Base-by-base conservation (phyloP, 2,113 vertebrate species). In the Eonycteris spelaea region DNA sequence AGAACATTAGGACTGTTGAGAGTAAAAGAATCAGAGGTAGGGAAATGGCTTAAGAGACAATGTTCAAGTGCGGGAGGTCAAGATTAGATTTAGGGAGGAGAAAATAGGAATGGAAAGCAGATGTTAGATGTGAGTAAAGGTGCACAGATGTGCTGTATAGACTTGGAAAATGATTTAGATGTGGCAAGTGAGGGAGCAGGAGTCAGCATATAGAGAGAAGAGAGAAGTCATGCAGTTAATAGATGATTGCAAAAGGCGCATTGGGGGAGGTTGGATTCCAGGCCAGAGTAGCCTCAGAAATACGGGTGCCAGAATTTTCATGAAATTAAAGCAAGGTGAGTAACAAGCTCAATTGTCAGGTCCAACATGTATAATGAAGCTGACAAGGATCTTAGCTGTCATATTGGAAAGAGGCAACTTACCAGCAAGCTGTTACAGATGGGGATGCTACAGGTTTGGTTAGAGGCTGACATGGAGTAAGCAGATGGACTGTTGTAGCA, bases 321-420 rank as follows among this genome's bases (percentile, higher is more conserved):
- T 35, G 30, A 63, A 40, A 96, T 83, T 83, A 86, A 95, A 92
- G 28, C 38, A 96, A 94, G 53, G 38, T 61, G 28, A 88, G 22
- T 61, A 80, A 43, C 86, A 93, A 93, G 57, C 48, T 30, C 51
- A 67, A 71, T 6, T 43, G 10, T 95, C 35, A 94, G 30, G 57
- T 88, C n/a, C 28, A 68, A 35, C 65, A 79, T 80, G 33, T 43
- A 51, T 71, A 95, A 74, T 79, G 51, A 96, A 91, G 28, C 43
- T 75, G 22, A 91, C 26, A 26, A 92, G 33, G n/a, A 33, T 74
- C 38, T 67, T 86, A 89, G 77, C 43, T 92, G 67, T 86, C 35
- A 90, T 59, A 90, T 35, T 94, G 38, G 33, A 85, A 91, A 92
- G 65, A 74, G 59, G n/a, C 53, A 97, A 95, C 7, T 48, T 38